Evolutionary conservation across 2,797 vertebrate genomes (phyloP), one percentile per base, ranked within the genome.

Genomic region (Manis pentadactyla): DNA sequence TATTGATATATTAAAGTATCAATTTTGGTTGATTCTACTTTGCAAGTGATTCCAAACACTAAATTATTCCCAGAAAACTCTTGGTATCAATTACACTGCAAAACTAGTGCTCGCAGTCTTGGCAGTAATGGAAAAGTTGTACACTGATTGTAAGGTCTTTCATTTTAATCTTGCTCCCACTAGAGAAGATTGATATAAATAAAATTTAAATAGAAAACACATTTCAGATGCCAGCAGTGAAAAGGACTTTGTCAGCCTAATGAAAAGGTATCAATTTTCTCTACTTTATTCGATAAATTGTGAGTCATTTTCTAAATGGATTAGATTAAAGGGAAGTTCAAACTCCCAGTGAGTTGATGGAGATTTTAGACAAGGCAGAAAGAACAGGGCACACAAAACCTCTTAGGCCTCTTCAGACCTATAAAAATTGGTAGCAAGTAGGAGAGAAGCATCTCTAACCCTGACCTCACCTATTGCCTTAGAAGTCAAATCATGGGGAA

Each of bases 261-360:
- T 99, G 98, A 98, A 99, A 99, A 98, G 97, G 97, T 98, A 98
- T 98, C 98, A 98, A 98, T 99, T 99, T 98, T 98, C 98, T 97
- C 94, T 75, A 98, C 93, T 98, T 98, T 98, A 98, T 98, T 98
- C 98, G 98, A 98, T 98, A 98, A 98, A 98, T 98, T 97, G 95
- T 97, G 97, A 98, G 97, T 98, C 97, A 98, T 99, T 99, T 99
- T 98, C 98, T 98, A 98, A 98, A 98, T 98, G 98, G 98, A 98
- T 98, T 98, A 98, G 97, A 98, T 99, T 98, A 99, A 99, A 98
- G 98, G 98, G 92, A 98, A 98, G 97, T 98, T 98, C 98, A 98
- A 93, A 97, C 98, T 98, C 98, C 98, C 97, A 0, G 23, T 57
- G 98, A 98, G 96, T 69, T 96, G 94, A 97, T 92, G 94, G 97